A percentile compares a stretch with the other conserved stretches of the same genome.
These are phyloP conservation scores for Emys orbicularis DNA, from an alignment of 2,797 vertebrate species.

Conservation along the genomic window DNA sequence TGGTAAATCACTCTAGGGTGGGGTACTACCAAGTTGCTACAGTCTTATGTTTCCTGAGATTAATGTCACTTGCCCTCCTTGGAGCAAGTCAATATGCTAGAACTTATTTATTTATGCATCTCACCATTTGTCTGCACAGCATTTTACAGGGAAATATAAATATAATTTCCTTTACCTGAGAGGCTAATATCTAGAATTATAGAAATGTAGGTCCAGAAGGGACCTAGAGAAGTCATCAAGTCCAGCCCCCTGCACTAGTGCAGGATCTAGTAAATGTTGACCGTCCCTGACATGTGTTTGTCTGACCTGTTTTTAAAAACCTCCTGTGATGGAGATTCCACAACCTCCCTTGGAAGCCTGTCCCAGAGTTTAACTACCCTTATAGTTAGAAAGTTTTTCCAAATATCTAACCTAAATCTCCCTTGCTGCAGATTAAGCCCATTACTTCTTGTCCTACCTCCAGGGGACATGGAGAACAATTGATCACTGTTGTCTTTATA, in stretches of 20 bases:
- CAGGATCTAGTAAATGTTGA: no score
- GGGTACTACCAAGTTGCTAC: no score
- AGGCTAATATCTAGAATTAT: background rate
- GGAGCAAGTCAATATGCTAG: background rate
- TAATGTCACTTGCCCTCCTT: background rate
- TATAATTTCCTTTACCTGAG: background rate
- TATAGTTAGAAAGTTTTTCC: background rate
- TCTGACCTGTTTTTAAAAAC: no score
- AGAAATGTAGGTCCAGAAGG: no score
- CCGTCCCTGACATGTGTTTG: no score
- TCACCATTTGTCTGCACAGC: no score
- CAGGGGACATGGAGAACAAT: no score
- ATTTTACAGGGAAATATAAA: background rate
- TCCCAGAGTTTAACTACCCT: background rate
- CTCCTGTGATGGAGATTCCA: no score
- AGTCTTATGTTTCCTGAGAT: background rate
- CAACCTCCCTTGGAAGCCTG: background rate
- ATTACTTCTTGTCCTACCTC: background rate
- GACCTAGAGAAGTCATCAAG: no score
- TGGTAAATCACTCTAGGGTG: background rate
- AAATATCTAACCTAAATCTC: background rate
- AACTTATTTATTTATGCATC: no score
- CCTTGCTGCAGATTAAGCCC: background rate
- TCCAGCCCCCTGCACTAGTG: no score
- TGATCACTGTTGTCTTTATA: no score